phyloP scores from a whole-genome alignment of 2,888 invertebrate genomes.

The Aleiodes alternator region DNA sequence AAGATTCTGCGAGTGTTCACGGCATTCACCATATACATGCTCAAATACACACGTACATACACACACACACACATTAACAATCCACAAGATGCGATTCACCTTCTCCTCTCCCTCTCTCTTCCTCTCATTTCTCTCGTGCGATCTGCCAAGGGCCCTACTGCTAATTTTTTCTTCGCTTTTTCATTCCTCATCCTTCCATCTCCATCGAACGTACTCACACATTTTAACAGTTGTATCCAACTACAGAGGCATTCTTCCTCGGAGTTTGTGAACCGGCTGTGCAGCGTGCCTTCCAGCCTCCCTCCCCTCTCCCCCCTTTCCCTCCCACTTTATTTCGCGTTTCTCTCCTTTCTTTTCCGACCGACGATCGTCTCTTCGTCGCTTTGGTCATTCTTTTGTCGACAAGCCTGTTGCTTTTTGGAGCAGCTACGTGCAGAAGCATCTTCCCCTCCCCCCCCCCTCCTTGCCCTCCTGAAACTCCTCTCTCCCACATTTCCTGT shows the following conservation, averaged over 20 bases:
- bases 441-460: background rate
- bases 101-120: slow-evolving; percentile 24
- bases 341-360: slow-evolving; percentile 18
- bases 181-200: slow-evolving; percentile 58
- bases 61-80: slow-evolving; percentile 34
- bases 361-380: slow-evolving; percentile 24
- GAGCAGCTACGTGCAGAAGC: slow-evolving; percentile 37
- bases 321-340: slow-evolving; percentile 45
- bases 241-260: slow-evolving; percentile 33
- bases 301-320: slow-evolving; percentile 47
- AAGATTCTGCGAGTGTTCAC: slow-evolving; percentile 61
- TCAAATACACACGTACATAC: slow-evolving; percentile 54
- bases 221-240: slow-evolving; percentile 29
- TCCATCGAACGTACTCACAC: slow-evolving; percentile 35
- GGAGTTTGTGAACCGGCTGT: slow-evolving; percentile 36
- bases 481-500: slow-evolving; percentile 18
- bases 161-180: slow-evolving; percentile 63
- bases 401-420: slow-evolving; percentile 60
- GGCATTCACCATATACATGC: too few species aligned
- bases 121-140: slow-evolving; percentile 60
- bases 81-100: slow-evolving; percentile 15
- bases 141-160: slow-evolving; percentile 61
- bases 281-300: slow-evolving; percentile 31
- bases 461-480: background rate
- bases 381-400: slow-evolving; percentile 64